phyloP scores from a whole-genome alignment of 2,113 vertebrate species.

The Seriola quinqueradiata region DNA sequence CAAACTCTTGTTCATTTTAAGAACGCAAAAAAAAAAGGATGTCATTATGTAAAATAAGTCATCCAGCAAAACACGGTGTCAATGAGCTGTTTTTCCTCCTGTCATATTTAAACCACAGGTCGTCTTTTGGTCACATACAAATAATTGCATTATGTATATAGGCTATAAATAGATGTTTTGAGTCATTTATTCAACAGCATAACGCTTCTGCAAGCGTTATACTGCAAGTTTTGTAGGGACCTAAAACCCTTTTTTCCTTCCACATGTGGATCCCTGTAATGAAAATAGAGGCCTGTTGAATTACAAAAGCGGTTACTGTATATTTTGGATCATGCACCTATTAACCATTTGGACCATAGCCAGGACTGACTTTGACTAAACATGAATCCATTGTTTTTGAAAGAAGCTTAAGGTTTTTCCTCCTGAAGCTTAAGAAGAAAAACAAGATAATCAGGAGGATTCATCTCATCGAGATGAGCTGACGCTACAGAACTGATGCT shows the following conservation, averaged over 20 bases:
- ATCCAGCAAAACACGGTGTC: slow-evolving; percentile 9
- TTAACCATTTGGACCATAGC: slow-evolving; percentile 28
- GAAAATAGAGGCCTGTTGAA: slow-evolving; percentile 10
- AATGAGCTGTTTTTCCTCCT: slow-evolving; percentile 16
- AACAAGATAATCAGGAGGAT: slow-evolving; percentile 50
- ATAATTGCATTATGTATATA: neutral
- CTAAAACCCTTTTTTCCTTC: neutral
- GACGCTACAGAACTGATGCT: slow-evolving; percentile 9
- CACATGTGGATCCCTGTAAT: neutral
- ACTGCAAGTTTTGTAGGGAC: neutral
- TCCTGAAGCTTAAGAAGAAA: slow-evolving; percentile 27
- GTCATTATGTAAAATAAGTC: slow-evolving; percentile 27
- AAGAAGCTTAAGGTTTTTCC: slow-evolving; percentile 43
- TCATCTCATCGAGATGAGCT: slow-evolving; percentile 36
- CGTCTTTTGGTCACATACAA: neutral
- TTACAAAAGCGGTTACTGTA: neutral
- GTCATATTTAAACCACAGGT: slow-evolving; percentile 7
- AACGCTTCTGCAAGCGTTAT: too few relatives aligned
- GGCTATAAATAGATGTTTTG: neutral
- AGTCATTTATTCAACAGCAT: neutral
- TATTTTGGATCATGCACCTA: slow-evolving; percentile 14
- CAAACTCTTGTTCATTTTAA: slow-evolving; percentile 31
- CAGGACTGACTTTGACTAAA: slow-evolving; percentile 26
- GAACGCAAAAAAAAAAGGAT: neutral
- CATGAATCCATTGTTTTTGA: slow-evolving; percentile 42